Evolutionary conservation across 2,888 invertebrate genomes (phyloP).

Genomic region (Diadromus collaris): DNA sequence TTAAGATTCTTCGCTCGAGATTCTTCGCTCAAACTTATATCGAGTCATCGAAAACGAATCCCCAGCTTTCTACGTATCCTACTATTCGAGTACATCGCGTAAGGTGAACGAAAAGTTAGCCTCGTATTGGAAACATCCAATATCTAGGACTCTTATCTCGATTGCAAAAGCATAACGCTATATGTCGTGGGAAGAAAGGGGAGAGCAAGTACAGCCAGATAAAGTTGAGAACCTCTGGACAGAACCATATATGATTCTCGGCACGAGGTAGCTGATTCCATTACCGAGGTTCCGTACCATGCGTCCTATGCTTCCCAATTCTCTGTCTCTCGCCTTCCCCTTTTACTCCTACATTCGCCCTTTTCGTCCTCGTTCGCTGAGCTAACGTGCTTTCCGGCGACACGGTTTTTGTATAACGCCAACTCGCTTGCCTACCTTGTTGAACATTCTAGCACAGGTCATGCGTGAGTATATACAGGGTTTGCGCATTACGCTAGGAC

Average conservation of each 20-base stretch:
- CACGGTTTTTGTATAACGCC: slow-evolving; percentile 9
- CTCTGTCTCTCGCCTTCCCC: slow-evolving; percentile 44
- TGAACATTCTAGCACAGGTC: slow-evolving; percentile 11
- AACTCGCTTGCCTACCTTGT: slow-evolving; percentile 17
- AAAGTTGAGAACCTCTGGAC: slow-evolving; percentile 64
- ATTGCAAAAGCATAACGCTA: slow-evolving; percentile 29
- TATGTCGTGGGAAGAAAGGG: slow-evolving; percentile 8
- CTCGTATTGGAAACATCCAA: slow-evolving; percentile 5
- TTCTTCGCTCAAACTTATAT: no score
- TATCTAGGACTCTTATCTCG: slow-evolving; percentile 24
- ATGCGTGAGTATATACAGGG: slow-evolving; percentile 3
- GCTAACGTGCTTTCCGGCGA: slow-evolving; percentile 9
- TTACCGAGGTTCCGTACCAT: slow-evolving; percentile 69
- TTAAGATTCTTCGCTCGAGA: no score
- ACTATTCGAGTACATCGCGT: neutral
- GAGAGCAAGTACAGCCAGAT: slow-evolving; percentile 57
- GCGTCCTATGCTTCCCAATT: slow-evolving; percentile 44
- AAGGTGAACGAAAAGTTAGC: neutral
- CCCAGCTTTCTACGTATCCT: neutral
- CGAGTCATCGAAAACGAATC: neutral
- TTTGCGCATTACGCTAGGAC: slow-evolving; percentile 5
- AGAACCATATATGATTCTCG: slow-evolving; percentile 67
- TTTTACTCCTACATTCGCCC: slow-evolving; percentile 15
- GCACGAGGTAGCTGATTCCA: slow-evolving; percentile 74
- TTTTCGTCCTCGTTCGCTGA: slow-evolving; percentile 7